phyloP scores from a whole-genome alignment of 2,888 invertebrate species.

The Plemyria rubiginata region DNA sequence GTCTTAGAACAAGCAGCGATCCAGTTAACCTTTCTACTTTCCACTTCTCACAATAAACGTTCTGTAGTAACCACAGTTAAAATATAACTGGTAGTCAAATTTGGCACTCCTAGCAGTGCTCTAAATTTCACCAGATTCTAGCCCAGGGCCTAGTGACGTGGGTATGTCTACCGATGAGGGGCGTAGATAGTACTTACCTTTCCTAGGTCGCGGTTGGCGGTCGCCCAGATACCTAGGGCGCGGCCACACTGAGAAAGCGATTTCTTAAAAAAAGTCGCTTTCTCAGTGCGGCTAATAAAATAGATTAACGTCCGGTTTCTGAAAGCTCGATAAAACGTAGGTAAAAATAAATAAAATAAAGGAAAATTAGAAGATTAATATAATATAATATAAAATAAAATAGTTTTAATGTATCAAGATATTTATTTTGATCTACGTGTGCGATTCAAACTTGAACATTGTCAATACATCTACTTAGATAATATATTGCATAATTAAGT shows the following conservation, averaged over 20 bases:
- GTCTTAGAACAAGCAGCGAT: neutral
- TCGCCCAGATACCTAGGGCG: neutral
- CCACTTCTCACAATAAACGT: constrained; percentile 8
- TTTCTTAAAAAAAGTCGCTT: too few species aligned
- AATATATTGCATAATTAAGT: too few species aligned
- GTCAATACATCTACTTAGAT: too few species aligned
- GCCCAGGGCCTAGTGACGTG: neutral
- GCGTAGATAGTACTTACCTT: constrained; percentile 1
- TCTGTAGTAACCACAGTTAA: constrained; percentile 49
- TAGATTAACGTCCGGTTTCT: too few species aligned
- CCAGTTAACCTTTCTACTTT: constrained; percentile 5
- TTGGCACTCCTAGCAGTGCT: constrained; percentile 57
- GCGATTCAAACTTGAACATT: neutral
- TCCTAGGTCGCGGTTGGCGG: neutral
- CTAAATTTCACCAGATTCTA: constrained; percentile 21
- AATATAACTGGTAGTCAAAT: constrained; percentile 49
- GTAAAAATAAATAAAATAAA: too few species aligned
- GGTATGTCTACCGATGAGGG: neutral
- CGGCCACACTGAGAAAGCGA: neutral
- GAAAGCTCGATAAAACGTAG: too few species aligned
- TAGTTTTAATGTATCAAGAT: neutral
- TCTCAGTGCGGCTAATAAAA: too few species aligned
- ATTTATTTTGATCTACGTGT: constrained; percentile 1
- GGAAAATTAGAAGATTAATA: too few species aligned
- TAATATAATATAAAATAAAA: neutral